A percentile compares a stretch with the other conserved stretches of the same genome.
These are phyloP conservation scores for Cynocephalus volans DNA, from an alignment of 2,113 vertebrate genomes.

Conservation along the genomic window DNA sequence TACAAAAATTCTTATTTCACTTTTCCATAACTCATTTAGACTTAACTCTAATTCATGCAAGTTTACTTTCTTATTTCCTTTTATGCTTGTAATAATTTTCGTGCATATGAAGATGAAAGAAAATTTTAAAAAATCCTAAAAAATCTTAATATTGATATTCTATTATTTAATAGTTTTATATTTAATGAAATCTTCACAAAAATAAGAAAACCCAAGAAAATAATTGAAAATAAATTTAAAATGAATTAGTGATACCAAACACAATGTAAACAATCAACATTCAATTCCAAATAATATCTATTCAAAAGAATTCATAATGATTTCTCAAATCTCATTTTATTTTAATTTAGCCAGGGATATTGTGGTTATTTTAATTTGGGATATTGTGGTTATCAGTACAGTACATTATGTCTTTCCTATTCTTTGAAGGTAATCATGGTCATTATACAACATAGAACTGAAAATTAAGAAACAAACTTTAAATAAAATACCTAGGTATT, in stretches of 20 bases:
- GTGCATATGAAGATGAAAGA: background rate
- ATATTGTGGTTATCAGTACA: slow-evolving; percentile 56
- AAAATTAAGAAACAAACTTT: background rate
- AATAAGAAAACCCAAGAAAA: background rate
- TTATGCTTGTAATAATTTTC: background rate
- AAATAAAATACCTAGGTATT: background rate
- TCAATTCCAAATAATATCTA: slow-evolving; percentile 63
- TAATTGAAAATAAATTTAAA: slow-evolving; percentile 29
- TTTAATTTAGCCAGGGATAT: slow-evolving; percentile 62
- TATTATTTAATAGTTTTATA: slow-evolving; percentile 37
- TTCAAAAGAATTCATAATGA: slow-evolving; percentile 46
- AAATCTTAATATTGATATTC: background rate
- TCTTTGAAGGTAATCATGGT: background rate
- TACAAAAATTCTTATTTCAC: slow-evolving; percentile 36
- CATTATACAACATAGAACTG: slow-evolving; percentile 41
- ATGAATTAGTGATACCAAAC: background rate
- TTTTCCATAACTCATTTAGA: background rate
- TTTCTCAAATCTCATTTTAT: slow-evolving; percentile 37
- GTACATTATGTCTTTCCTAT: background rate
- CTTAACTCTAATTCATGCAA: background rate
- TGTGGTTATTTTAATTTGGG: slow-evolving; percentile 57
- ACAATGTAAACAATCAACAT: slow-evolving; percentile 50
- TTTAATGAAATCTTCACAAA: background rate
- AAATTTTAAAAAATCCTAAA: background rate
- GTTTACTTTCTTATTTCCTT: background rate